phyloP scores from a whole-genome alignment of 2,113 vertebrate species.

The Vulpes ferrilata region DNA sequence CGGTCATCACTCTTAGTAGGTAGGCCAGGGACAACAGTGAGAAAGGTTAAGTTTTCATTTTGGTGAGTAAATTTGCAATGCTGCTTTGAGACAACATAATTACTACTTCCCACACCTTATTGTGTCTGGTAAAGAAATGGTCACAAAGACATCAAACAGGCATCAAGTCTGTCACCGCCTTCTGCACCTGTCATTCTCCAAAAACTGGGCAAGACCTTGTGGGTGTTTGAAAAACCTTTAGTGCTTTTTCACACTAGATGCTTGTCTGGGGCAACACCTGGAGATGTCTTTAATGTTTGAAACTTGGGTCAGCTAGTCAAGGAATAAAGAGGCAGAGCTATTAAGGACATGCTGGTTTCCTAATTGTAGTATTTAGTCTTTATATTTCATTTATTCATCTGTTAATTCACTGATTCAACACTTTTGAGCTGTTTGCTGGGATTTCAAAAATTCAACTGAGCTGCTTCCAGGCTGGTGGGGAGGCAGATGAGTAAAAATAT shows the following conservation, averaged over 20 bases:
- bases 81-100: constrained; percentile 77
- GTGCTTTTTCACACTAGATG: neutral
- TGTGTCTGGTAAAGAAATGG: constrained; percentile 72
- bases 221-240: constrained; percentile 50
- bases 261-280: constrained; percentile 67
- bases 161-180: neutral
- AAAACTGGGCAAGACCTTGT: constrained; percentile 53
- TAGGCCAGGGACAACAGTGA: constrained; percentile 48
- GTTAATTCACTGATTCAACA: neutral
- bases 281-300: constrained; percentile 54
- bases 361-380: neutral
- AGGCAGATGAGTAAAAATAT: neutral
- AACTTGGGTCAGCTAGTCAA: constrained; percentile 66
- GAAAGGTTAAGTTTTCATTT: constrained; percentile 81
- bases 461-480: neutral
- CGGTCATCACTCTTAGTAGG: constrained; percentile 44
- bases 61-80: constrained; percentile 50
- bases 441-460: constrained; percentile 10
- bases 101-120: constrained; percentile 57
- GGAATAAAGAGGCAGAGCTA: neutral
- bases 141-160: constrained; percentile 68
- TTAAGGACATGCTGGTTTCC: neutral
- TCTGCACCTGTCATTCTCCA: constrained; percentile 37
- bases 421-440: neutral
- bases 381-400: neutral